Evolutionary conservation across 2,113 vertebrate genomes (phyloP), one percentile per base, ranked within the genome.

Genomic region (Caracal caracal): DNA sequence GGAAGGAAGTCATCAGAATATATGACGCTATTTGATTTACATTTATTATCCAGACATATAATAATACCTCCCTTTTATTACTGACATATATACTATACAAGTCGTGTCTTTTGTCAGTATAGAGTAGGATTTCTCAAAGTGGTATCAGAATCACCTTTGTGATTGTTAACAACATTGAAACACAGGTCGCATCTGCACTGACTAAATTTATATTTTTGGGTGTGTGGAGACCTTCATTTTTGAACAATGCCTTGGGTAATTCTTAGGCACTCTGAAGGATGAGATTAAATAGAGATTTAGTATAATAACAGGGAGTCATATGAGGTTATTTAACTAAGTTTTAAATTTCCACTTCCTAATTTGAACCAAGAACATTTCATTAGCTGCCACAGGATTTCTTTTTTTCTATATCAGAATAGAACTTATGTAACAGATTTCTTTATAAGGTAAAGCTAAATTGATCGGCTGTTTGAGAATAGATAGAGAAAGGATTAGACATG

Each of bases 361-460:
- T 96, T 97, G 90, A 96, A 96, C 56, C 71, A 96, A 96, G 88
- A 86, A 91, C 61, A 93, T 47, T 92, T 24, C 33, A 94, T 90
- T 96, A 94, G 35, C 68, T 79, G 68, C 79, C 35, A 76, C 33
- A 93, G 93, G 93, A 94, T 96, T 91, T 94, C n/a, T 97, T 49
- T 92, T 92, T 49, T 83, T 26, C 65, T 78, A 37, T 84, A 89
- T 91, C 19, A 86, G 82, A 95, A 82, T 63, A 47, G 68, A 94
- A 93, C n/a, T 97, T 92, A 94, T 59, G 47, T 92, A 96, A 96
- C 79, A 90, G 78, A 95, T 96, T 97, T 97, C 88, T 96, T 96
- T 95, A 93, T 92, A 97, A 97, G 95, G 68, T 75, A 93, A 83
- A 93, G 37, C 90, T 90, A 97, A 96, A 96, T 79, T 93, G 95